Evolutionary conservation across 2,888 invertebrate genomes (phyloP), one percentile per base, ranked within the genome.

Genomic region (Carpatolechia fugitivella): DNA sequence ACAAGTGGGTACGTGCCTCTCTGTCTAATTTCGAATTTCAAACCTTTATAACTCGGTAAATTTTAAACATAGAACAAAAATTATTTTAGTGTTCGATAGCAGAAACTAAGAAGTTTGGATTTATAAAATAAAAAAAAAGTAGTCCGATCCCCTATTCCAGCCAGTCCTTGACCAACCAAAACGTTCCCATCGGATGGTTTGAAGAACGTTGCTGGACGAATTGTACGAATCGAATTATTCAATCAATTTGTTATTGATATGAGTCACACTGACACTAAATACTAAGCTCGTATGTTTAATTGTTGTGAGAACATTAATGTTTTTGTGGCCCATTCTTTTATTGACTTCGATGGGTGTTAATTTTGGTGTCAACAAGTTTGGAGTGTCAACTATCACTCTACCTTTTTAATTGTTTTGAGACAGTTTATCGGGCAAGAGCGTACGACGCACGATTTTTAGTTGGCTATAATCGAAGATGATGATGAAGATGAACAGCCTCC

Each of bases 151-250:
- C 1, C 1, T 1, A 40, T 30, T 13, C 18, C n/a, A 13, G 3
- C 5, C 16, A 10, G 20, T 40, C 60, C 60, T 60, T 60, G 62
- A 57, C 46, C 51, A 52, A 13, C 11, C 29, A 4, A 56, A 52
- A 59, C 14, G 33, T 60, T 62, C 62, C 56, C 62, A 60, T 59
- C 38, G 55, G 20, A 49, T 13, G 14, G 35, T 38, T 44, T 24
- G 13, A 44, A 20, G 24, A 24, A 24, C 44, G 6, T 44, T 13
- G 40, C 20, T 33, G n/a, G 3, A 11, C 18, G 54, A 62, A 68
- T 59, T 64, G 58, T 47, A 56, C 60, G 69, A 72, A 81, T 80
- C 80, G 74, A 77, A 79, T 80, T 76, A 80, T 73, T 67, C 58
- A 41, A 63, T 65, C 70, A 74, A 80, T 78, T 78, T 44, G 7